Evolutionary conservation across 2,888 invertebrate species (phyloP), one percentile per base, ranked within the genome.

Genomic region (Falcaria lacertinaria): DNA sequence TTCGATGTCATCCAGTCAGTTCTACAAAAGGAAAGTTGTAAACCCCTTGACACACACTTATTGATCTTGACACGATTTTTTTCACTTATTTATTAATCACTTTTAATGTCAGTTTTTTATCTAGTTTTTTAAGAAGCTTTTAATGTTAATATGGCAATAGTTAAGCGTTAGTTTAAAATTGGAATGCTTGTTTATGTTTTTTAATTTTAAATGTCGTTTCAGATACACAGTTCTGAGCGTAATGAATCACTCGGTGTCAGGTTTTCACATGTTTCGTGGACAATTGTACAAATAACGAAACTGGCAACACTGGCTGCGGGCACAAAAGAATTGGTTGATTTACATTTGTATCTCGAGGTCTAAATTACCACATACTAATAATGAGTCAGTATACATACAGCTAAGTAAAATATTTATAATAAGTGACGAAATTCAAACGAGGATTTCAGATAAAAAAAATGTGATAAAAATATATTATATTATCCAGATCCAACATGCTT

Each of bases 11-110:
- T 68, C 80, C 66, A 76, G 74, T 75, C 64, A 59, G 70, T 61
- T 74, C 82, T 73, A 73, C 78, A 84, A 86, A 87, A 80, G 88
- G 88, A 85, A 87, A 86, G 84, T 84, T 81, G 83, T 65, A 66
- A 62, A 78, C 69, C 84, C 88, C 82, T 87, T 89, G 88, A 87
- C 88, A 89, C 74, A 85, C 85, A 84, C 80, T 78, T 75, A 67
- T 70, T 61, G 83, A 58, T 86, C 86, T 86, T 88, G 88, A 83
- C 87, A 88, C 88, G 43, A 79, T 84, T 85, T 71, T 75, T 77
- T 80, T 74, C 74, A 75, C 69, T 69, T 65, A 56, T 55, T 53
- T 36, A 47, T 44, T 51, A 54, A 45, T 52, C 49, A 50, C 45
- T 47, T 41, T 50, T 43, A 49, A 42, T 48, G 48, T 43, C 50